phyloP scores from a whole-genome alignment of 1,140 invertebrate species.

The Bactericera cockerelli region DNA sequence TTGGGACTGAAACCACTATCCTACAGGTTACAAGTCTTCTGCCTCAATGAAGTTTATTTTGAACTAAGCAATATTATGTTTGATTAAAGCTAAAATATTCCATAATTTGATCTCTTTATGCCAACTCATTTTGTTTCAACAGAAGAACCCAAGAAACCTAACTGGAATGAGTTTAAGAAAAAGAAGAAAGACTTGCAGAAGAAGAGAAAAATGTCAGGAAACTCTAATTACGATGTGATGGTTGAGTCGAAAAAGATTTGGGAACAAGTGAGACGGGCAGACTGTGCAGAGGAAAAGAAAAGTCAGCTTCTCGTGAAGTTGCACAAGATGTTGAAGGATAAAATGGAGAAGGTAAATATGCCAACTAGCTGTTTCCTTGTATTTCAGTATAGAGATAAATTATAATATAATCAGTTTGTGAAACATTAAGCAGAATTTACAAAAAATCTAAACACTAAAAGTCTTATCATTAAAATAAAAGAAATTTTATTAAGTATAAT shows the following conservation, averaged over 20 bases:
- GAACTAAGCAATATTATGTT: too few species aligned
- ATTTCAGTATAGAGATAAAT: slow-evolving; percentile 19
- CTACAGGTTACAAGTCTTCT: too few species aligned
- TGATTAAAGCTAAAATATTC: too few species aligned
- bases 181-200: slow-evolving; percentile 49
- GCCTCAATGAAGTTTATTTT: too few species aligned
- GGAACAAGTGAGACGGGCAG: slow-evolving; percentile 52
- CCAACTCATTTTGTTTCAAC: not conserved
- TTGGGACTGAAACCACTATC: too few species aligned
- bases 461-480: not conserved
- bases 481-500: too few species aligned
- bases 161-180: slow-evolving; percentile 57
- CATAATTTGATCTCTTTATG: too few species aligned
- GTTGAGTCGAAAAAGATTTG: slow-evolving; percentile 56
- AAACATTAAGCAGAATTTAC: too few species aligned
- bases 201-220: slow-evolving; percentile 38
- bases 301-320: slow-evolving; percentile 50
- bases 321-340: slow-evolving; percentile 49
- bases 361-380: too few species aligned
- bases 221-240: slow-evolving; percentile 46
- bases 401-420: too few species aligned
- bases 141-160: slow-evolving; percentile 35
- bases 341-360: slow-evolving; percentile 37
- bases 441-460: not conserved
- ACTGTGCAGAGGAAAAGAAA: slow-evolving; percentile 41